Evolutionary conservation across 1,140 invertebrate genomes (phyloP), one percentile per base, ranked within the genome.

Genomic region (Gonioctena quinquepunctata): DNA sequence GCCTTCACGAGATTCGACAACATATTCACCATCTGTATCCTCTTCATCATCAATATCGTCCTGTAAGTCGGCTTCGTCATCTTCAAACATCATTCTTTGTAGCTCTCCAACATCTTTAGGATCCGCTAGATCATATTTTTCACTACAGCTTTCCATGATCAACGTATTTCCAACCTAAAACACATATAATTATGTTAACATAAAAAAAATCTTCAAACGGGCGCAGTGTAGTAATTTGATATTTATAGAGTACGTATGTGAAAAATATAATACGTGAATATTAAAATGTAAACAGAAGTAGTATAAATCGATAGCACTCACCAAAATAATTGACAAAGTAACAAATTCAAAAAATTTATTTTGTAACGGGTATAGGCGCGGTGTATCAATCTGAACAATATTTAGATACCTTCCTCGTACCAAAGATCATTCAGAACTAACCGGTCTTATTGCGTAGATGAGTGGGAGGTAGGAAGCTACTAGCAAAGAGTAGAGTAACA

Each of bases 21-120:
- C 5, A 56, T 64, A 19, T 69, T 69, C 22, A 7, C 23, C 50
- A 69, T 69, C 52, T 28, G 25, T 69, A 42, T 13, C 0, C 3
- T 42, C 28, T 42, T 42, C 28, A 42, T 42, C 11, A 42, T 64
- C 60, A 64, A 42, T 64, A 49, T 69, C 28, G 13, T 56, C 26
- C 26, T 22, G 1, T n/a, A 69, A 64, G 48, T 69, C 61, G 18
- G 50, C 5, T 22, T 21, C 16, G 3, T 18, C 16, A 54, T 54
- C n/a, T 54, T 54, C 50, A 54, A 19, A 54, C 21, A 54, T 19
- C 21, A 21, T 2, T 54, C 21, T 54, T 18, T 54, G 50, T 19
- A 54, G 16, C 18, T 54, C 50, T 54, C 18, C 1, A 54, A 54
- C 18, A 54, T 54, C 50, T 19, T 18, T 11, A 54, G 50, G 50